A percentile compares a stretch with the other conserved stretches of the same genome.
These are phyloP conservation scores for Aphelinus atriplicis DNA, from an alignment of 1,140 invertebrate genomes.

Conservation along the genomic window DNA sequence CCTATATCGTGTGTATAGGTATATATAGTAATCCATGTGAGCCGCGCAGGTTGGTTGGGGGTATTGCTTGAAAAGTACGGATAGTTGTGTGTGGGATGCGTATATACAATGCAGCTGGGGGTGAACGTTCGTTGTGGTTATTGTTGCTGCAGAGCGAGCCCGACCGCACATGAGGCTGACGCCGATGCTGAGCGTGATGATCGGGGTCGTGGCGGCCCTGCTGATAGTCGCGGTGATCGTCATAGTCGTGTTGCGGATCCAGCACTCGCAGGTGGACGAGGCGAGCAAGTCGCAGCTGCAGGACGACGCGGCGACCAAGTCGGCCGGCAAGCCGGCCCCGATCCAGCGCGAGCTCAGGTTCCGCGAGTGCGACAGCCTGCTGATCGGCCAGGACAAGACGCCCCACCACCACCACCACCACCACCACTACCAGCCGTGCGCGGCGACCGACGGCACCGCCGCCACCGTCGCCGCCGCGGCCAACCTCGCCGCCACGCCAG, in stretches of 20 bases:
- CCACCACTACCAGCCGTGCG: too few relatives aligned
- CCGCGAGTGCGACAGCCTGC: constrained; percentile 58
- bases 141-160: constrained; percentile 66
- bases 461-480: constrained; percentile 22
- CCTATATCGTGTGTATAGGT: neutral
- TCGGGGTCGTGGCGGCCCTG: constrained; percentile 75
- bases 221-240: constrained; percentile 75
- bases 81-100: too few relatives aligned
- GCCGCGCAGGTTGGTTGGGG: too few relatives aligned
- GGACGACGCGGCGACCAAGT: constrained; percentile 46
- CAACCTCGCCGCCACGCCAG: constrained; percentile 55
- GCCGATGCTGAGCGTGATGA: constrained; percentile 75
- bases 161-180: constrained; percentile 71
- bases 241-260: constrained; percentile 73
- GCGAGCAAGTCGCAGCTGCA: constrained; percentile 59
- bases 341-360: constrained; percentile 62
- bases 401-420: constrained; percentile 43
- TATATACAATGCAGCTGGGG: too few relatives aligned
- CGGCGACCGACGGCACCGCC: constrained; percentile 46
- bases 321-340: constrained; percentile 55
- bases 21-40: too few relatives aligned
- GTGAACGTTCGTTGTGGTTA: neutral
- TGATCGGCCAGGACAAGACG: constrained; percentile 59
- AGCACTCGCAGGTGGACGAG: constrained; percentile 69
- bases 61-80: too few relatives aligned